Evolutionary conservation across 2,113 vertebrate species (phyloP).

Genomic region (Tachysurus fulvidraco): DNA sequence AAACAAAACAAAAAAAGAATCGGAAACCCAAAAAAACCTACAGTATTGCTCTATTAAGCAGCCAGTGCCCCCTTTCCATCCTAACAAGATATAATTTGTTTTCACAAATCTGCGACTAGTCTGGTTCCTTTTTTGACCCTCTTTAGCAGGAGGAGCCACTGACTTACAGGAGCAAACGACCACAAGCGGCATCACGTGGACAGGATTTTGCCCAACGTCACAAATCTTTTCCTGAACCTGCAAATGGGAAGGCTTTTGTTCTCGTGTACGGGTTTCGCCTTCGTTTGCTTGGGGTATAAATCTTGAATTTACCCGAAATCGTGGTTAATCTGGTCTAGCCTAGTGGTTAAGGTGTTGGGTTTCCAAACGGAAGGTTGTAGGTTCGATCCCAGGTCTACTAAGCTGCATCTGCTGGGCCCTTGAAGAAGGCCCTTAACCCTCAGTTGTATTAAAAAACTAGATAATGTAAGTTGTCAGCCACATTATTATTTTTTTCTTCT

Average conservation of each 20-base stretch:
- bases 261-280: background rate
- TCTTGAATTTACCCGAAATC: too few species aligned
- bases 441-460: too few species aligned
- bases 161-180: conserved; percentile 64
- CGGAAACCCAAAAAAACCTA: conserved; percentile 19
- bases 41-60: background rate
- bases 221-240: background rate
- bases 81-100: background rate
- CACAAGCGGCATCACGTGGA: background rate
- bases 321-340: too few species aligned
- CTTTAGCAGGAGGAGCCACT: conserved; percentile 97
- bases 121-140: conserved; percentile 53
- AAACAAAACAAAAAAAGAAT: conserved; percentile 63
- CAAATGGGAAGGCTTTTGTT: background rate
- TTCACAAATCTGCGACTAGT: background rate
- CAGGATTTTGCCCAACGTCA: background rate
- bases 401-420: too few species aligned
- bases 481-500: too few species aligned
- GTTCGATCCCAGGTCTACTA: too few species aligned
- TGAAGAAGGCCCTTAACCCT: too few species aligned
- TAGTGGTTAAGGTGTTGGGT: too few species aligned
- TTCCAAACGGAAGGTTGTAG: too few species aligned
- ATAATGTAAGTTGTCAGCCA: too few species aligned
- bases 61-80: background rate
- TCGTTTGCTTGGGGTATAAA: background rate